These are phyloP conservation scores for Heteropelma amictum DNA, from an alignment of 2,888 invertebrate species.

Conservation along the genomic window DNA sequence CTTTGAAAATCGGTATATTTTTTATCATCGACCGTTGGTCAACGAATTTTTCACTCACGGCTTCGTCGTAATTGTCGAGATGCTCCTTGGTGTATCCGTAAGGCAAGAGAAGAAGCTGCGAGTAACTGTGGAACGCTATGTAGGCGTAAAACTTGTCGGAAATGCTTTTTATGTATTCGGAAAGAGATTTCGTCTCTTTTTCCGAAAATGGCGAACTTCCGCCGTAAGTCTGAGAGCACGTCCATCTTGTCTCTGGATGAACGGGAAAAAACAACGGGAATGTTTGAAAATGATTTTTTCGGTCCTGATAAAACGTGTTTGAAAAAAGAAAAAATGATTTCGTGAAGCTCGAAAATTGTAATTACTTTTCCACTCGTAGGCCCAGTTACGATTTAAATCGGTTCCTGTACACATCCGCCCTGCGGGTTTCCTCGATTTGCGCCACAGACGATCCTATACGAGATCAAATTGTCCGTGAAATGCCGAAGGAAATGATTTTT, in stretches of 20 bases:
- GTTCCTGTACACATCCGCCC: conserved; percentile 80
- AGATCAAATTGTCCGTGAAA: not conserved
- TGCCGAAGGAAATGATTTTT: not conserved
- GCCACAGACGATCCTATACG: conserved; percentile 83
- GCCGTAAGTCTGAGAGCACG: conserved; percentile 83
- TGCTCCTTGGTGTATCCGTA: conserved; percentile 83
- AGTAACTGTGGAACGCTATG: conserved; percentile 86
- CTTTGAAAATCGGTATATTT: too few species aligned
- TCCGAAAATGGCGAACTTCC: conserved; percentile 87
- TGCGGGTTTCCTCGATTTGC: conserved; percentile 82
- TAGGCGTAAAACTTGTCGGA: conserved; percentile 81
- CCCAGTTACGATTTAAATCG: conserved; percentile 90
- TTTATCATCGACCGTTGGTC: too few species aligned
- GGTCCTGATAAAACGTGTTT: too few species aligned
- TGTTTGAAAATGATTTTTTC: not conserved
- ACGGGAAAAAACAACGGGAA: conserved; percentile 68
- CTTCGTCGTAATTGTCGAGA: conserved; percentile 81
- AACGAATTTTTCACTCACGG: conserved; percentile 74
- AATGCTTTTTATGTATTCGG: conserved; percentile 80
- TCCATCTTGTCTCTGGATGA: conserved; percentile 80
- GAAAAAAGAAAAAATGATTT: too few species aligned
- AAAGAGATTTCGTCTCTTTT: conserved; percentile 81
- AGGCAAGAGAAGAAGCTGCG: conserved; percentile 84
- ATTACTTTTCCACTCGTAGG: conserved; percentile 83
- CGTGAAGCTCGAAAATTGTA: not conserved